Evolutionary conservation across 2,888 invertebrate genomes (phyloP).

Genomic region (Mythimna albipuncta): DNA sequence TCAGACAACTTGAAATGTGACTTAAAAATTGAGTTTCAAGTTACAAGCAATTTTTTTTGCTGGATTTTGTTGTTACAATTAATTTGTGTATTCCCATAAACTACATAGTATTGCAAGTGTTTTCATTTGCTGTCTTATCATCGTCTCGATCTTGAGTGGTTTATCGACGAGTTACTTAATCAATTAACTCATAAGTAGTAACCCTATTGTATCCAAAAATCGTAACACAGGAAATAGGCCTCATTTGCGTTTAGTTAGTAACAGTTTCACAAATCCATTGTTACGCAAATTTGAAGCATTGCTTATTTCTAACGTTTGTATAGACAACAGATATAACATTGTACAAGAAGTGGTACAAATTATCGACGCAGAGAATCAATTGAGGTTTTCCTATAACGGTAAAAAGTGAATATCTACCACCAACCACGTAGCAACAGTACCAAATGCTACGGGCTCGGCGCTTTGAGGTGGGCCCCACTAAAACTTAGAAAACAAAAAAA

Average conservation of each 20-base stretch:
- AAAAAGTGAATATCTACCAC: background rate
- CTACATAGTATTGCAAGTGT: too few relatives aligned
- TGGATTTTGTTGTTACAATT: too few relatives aligned
- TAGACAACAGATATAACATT: conserved; percentile 4
- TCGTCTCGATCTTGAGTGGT: too few relatives aligned
- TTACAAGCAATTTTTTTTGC: too few relatives aligned
- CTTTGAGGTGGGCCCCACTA: too few relatives aligned
- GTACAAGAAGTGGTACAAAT: background rate
- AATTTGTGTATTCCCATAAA: too few relatives aligned
- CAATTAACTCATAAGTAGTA: background rate
- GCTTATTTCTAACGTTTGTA: conserved; percentile 4
- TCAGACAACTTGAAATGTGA: too few relatives aligned
- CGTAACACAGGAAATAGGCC: conserved; percentile 23
- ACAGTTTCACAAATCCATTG: conserved; percentile 32
- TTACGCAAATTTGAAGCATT: conserved; percentile 28
- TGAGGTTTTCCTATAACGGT: background rate
- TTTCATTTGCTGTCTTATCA: too few relatives aligned
- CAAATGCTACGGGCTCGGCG: too few relatives aligned
- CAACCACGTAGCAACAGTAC: too few relatives aligned
- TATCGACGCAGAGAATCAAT: background rate
- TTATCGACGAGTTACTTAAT: background rate
- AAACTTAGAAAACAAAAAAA: too few relatives aligned
- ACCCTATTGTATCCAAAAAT: background rate
- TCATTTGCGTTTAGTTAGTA: conserved; percentile 19
- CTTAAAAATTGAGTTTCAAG: too few relatives aligned